Conservation (phyloP, 2,113 vertebrate species). For the Ranitomeya variabilis region DNA sequence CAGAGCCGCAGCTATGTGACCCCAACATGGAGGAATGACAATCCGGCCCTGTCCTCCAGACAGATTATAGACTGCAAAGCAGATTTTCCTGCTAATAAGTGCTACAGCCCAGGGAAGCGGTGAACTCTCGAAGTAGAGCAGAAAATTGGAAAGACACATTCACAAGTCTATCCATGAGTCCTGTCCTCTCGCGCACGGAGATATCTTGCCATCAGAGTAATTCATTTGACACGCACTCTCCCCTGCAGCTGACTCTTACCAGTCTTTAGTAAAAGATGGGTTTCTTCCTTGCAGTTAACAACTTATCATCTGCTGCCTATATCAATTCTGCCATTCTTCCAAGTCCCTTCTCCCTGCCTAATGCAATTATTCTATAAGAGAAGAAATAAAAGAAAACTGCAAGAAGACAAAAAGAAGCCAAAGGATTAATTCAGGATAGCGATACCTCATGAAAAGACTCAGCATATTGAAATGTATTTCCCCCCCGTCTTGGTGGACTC, state of each 20-base stretch:
- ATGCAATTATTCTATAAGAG: conserved; percentile 40
- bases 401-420: conserved; percentile 47
- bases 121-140: conserved; percentile 62
- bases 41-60: conserved; percentile 5
- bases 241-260: conserved; percentile 60
- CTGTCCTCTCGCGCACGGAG: conserved; percentile 37
- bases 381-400: conserved; percentile 46
- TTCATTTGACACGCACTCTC: conserved; percentile 66
- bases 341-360: conserved; percentile 24
- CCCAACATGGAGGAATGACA: conserved; percentile 14
- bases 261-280: conserved; percentile 56
- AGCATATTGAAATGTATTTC: conserved; percentile 45
- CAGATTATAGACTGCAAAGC: conserved; percentile 52
- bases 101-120: conserved; percentile 59
- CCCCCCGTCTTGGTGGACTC: conserved; percentile 40
- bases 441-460: conserved; percentile 40
- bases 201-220: conserved; percentile 61
- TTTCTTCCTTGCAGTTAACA: conserved; percentile 37
- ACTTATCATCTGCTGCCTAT: conserved; percentile 13
- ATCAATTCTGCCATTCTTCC: conserved; percentile 43
- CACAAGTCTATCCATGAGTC: conserved; percentile 61
- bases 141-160: conserved; percentile 67
- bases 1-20: conserved; percentile 28
- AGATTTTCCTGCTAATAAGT: conserved; percentile 60
- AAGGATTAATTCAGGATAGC: conserved; percentile 44